A percentile compares a stretch with the other conserved stretches of the same genome.
Evolutionary conservation across 2,113 vertebrate genomes (phyloP).

Genomic region (Copsychus sechellarum): DNA sequence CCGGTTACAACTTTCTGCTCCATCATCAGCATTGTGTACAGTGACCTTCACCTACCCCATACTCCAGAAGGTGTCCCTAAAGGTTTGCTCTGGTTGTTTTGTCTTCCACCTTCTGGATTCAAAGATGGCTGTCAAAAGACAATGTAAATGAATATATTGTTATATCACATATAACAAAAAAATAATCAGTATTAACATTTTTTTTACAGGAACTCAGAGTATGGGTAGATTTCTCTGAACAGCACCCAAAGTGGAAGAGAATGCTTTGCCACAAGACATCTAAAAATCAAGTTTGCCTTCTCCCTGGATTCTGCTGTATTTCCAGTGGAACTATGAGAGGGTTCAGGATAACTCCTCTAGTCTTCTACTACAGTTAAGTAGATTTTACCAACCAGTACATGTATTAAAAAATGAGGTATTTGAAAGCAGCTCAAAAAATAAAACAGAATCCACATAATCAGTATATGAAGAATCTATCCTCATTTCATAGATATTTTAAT

Average conservation of each 20-base stretch:
- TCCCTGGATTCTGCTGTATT: background rate
- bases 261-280: background rate
- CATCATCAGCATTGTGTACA: background rate
- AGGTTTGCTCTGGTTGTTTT: slow-evolving; percentile 86
- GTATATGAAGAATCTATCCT: background rate
- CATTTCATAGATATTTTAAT: background rate
- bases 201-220: background rate
- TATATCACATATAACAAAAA: background rate
- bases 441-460: background rate
- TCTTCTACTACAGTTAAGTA: background rate
- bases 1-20: background rate
- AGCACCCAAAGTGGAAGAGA: background rate
- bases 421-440: background rate
- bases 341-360: background rate
- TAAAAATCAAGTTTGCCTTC: background rate
- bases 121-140: slow-evolving; percentile 87
- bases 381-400: background rate
- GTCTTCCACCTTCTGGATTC: slow-evolving; percentile 98
- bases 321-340: background rate
- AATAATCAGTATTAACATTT: background rate
- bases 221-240: background rate
- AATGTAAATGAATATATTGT: background rate
- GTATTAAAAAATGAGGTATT: background rate
- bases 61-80: slow-evolving; percentile 95
- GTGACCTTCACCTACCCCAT: slow-evolving; percentile 85